Evolutionary conservation across 1,140 invertebrate species (phyloP), one percentile per base, ranked within the genome.

Genomic region (Drosophila ironensis): DNA sequence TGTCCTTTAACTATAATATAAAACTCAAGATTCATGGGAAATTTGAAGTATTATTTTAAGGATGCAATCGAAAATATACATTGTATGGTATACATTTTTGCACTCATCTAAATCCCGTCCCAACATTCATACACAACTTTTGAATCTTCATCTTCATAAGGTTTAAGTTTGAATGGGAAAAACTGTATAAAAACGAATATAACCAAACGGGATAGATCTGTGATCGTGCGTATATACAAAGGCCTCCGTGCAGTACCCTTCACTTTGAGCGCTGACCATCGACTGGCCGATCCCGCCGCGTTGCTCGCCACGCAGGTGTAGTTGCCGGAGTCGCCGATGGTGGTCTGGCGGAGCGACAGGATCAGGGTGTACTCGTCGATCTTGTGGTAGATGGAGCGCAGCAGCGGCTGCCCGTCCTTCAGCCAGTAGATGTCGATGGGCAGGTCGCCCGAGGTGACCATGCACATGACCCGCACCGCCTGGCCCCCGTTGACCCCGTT

Each of bases 321-420:
- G 82, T 91, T 92, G 72, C 94, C 94, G 57, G 88, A 80, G 51
- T 89, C 94, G 72, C 91, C 90, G 37, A 92, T 94, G 44, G 92
- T 91, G 33, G 95, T 93, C 20, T 93, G 92, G 45, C 95, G 93
- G 87, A 96, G 95, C 63, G 93, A 94, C 33, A 97, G 91, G 72
- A 94, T 93, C 87, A 93, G 94, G 88, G 93, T 94, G 67, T 92
- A 88, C 63, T 90, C 89, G 52, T 91, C 91, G 51, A 89, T 90
- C 92, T 93, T 90, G 81, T 89, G 46, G 86, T 89, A 77, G 38
- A 80, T 70, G 72, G 78, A 75, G 41, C 80, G 51, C 59, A 78
- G 19, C 41, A 89, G 64, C 35, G 89, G 87, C 56, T 89, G 88
- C n/a, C 78, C 75, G 61, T 92, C 89, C 53, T 92, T 91, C 22